phyloP scores from a whole-genome alignment of 2,888 invertebrate genomes.

The Antheraea assamensis region DNA sequence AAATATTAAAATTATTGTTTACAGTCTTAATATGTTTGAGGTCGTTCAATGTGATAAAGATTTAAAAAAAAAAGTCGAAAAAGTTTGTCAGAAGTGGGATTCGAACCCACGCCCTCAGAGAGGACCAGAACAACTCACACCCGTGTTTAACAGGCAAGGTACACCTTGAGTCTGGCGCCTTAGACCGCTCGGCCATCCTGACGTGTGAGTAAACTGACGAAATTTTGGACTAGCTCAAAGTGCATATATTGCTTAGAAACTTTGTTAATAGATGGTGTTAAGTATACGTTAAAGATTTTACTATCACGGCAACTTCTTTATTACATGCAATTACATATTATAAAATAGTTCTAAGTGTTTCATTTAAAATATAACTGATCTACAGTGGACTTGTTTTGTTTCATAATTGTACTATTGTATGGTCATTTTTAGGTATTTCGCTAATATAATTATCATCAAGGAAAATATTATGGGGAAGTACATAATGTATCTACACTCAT shows the following conservation, averaged over 20 bases:
- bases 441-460: not conserved
- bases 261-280: conserved; percentile 49
- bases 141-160: conserved; percentile 83
- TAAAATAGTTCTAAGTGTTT: not conserved
- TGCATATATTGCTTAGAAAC: conserved; percentile 22
- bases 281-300: not conserved
- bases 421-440: not conserved
- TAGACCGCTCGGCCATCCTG: conserved; percentile 96
- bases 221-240: conserved; percentile 40
- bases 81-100: conserved; percentile 89
- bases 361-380: not conserved
- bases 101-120: conserved; percentile 91
- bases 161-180: conserved; percentile 86
- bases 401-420: not conserved
- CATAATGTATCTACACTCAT: not conserved
- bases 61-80: conserved; percentile 36
- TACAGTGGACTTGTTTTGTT: not conserved
- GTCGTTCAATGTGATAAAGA: too few relatives aligned
- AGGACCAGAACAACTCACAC: conserved; percentile 87
- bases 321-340: not conserved
- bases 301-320: not conserved
- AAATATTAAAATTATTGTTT: too few relatives aligned
- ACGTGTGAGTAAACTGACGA: conserved; percentile 52
- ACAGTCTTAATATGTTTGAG: not conserved
- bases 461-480: not conserved